Conservation (phyloP, 2,888 invertebrate species). For the Oxyteleia sp. region DNA sequence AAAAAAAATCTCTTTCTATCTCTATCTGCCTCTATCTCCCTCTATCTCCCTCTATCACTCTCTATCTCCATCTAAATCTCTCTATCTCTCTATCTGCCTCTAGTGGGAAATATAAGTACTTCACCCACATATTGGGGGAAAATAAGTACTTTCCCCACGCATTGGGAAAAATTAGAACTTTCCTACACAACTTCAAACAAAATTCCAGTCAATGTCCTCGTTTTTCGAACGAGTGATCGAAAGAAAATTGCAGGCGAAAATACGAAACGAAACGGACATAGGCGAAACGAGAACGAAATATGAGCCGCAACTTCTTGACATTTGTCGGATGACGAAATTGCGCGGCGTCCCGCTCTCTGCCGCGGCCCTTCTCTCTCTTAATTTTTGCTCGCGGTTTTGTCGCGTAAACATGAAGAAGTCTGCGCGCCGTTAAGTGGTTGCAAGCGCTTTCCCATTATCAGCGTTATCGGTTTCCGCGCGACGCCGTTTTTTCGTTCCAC, state of each 20-base stretch:
- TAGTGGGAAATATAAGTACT: too few species aligned
- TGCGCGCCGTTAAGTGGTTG: constrained; percentile 40
- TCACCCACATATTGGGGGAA: too few species aligned
- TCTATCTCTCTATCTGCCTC: too few species aligned
- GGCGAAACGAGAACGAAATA: constrained; percentile 60
- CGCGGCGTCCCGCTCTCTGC: constrained; percentile 47
- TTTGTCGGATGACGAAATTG: constrained; percentile 64
- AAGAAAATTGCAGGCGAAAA: constrained; percentile 11
- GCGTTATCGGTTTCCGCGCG: constrained; percentile 64
- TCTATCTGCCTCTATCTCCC: too few species aligned
- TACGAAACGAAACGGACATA: constrained; percentile 47
- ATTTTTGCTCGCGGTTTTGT: constrained; percentile 46
- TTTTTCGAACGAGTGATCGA: constrained; percentile 5
- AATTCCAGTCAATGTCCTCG: too few species aligned
- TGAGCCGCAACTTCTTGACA: constrained; percentile 66
- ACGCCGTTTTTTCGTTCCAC: constrained; percentile 45
- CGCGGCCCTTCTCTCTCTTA: constrained; percentile 32
- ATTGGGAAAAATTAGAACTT: too few species aligned
- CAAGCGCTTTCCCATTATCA: constrained; percentile 63
- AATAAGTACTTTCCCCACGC: too few species aligned
- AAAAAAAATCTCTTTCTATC: too few species aligned
- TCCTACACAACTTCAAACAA: too few species aligned
- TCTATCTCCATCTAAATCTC: too few species aligned
- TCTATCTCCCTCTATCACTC: too few species aligned
- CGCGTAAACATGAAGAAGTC: constrained; percentile 47